phyloP scores from a whole-genome alignment of 2,113 vertebrate genomes.

The Kryptolebias marmoratus region DNA sequence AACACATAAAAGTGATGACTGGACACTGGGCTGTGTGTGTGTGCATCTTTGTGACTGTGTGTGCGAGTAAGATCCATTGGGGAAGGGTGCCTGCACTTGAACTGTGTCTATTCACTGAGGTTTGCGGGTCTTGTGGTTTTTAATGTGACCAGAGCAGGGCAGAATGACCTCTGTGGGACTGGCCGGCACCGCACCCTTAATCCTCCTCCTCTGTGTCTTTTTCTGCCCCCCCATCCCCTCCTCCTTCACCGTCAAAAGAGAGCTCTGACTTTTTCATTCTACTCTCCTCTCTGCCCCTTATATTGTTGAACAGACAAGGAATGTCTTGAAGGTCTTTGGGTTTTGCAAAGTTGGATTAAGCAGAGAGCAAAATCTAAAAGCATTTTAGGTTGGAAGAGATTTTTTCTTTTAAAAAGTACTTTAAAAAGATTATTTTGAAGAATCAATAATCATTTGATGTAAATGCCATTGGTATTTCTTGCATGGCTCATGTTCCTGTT shows the following conservation, averaged over 20 bases:
- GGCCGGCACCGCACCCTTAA: slow-evolving; percentile 84
- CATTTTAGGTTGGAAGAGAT: background rate
- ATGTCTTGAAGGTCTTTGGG: slow-evolving; percentile 8
- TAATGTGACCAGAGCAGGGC: slow-evolving; percentile 83
- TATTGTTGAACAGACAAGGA: slow-evolving; percentile 72
- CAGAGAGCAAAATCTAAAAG: background rate
- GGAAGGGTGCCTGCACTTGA: slow-evolving; percentile 82
- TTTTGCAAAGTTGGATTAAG: slow-evolving; percentile 5
- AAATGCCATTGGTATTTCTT: background rate
- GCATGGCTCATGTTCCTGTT: background rate
- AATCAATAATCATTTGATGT: background rate
- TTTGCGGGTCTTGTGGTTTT: slow-evolving; percentile 68
- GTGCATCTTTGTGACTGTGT: slow-evolving; percentile 25
- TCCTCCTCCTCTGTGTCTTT: slow-evolving; percentile 56
- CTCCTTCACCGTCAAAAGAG: slow-evolving; percentile 75
- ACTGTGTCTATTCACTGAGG: slow-evolving; percentile 80
- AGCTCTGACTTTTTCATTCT: slow-evolving; percentile 83
- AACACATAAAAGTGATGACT: slow-evolving; percentile 67
- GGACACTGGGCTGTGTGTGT: slow-evolving; percentile 39
- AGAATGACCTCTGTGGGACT: slow-evolving; percentile 83
- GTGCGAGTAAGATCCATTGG: background rate
- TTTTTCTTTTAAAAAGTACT: background rate
- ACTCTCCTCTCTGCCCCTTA: slow-evolving; percentile 74
- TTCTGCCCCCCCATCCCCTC: slow-evolving; percentile 69
- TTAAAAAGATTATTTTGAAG: background rate